Evolutionary conservation across 2,888 invertebrate species (phyloP), one percentile per base, ranked within the genome.

Genomic region (Microplitis deprimator): DNA sequence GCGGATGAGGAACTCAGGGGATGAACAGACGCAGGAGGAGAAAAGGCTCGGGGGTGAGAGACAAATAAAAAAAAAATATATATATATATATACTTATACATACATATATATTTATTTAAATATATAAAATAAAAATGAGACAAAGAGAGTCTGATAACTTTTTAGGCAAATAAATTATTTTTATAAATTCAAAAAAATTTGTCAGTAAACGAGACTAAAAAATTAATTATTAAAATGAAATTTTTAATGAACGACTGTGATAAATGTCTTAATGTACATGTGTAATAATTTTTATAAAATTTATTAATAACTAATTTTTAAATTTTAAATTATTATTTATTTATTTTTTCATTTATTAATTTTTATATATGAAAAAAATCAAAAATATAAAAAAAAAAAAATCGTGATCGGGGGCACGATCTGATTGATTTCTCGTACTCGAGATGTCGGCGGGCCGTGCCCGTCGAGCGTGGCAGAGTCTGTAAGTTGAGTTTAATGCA

Each of bases 401-500:
- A 80, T 80, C 81, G 81, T 81, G 79, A 80, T 81, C 81, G 81
- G 79, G 76, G 81, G 79, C 81, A 79, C 81, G 81, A 81, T 79
- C 79, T 76, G 77, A 77, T 79, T 79, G 76, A 79, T 79, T 76
- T 81, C 71, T 76, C 74, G 77, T 70, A 77, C 73, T 77, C 77
- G 80, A 78, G 74, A 67, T 77, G 77, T 77, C 73, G 77, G 69
- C 73, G 77, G 73, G 77, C 73, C 77, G 73, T 77, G 77, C 81
- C 82, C 77, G 79, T 78, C 82, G 85, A 86, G 87, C 87, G 89
- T 87, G 86, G 86, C 88, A 89, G 73, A 77, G 86, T 89, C 87
- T 89, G 88, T 89, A 88, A 89, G 87, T 88, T 89, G 89, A 89
- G 89, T 92, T 94, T 95, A 95, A 95, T 95, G 95, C 95, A 95